Conservation (phyloP, 2,888 invertebrate genomes). For the Sarcophaga rosellei region DNA sequence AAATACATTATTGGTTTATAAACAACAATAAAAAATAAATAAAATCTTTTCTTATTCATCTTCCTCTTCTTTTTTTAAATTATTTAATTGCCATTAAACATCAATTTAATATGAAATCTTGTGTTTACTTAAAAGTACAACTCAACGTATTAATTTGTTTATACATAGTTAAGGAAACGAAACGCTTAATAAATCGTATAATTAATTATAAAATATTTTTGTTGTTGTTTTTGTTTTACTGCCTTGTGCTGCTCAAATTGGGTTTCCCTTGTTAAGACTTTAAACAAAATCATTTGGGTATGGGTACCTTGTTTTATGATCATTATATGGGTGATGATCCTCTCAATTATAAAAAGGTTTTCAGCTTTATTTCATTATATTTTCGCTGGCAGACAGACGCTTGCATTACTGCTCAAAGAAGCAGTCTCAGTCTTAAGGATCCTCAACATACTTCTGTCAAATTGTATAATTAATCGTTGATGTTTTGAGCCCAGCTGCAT, state of each 20-base stretch:
- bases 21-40: neutral
- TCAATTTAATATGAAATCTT: neutral
- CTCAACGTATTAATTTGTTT: slow-evolving; percentile 14
- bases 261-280: slow-evolving; percentile 56
- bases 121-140: neutral
- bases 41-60: too few relatives aligned
- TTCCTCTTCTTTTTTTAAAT: neutral
- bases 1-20: slow-evolving; percentile 3
- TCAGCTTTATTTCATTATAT: slow-evolving; percentile 18
- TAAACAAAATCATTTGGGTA: slow-evolving; percentile 53
- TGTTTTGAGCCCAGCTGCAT: slow-evolving; percentile 65
- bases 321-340: slow-evolving; percentile 64
- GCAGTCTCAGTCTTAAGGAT: slow-evolving; percentile 52
- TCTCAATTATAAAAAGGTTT: slow-evolving; percentile 64
- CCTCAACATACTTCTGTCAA: slow-evolving; percentile 66
- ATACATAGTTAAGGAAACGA: neutral
- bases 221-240: slow-evolving; percentile 18
- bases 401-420: slow-evolving; percentile 22
- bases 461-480: slow-evolving; percentile 68
- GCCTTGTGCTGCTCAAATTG: slow-evolving; percentile 24
- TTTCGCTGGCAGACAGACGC: slow-evolving; percentile 21
- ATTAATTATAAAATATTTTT: slow-evolving; percentile 50
- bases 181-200: slow-evolving; percentile 42
- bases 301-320: slow-evolving; percentile 34
- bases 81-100: neutral